Evolutionary conservation across 2,888 invertebrate species (phyloP).

Genomic region (Petrophora chlorosata): DNA sequence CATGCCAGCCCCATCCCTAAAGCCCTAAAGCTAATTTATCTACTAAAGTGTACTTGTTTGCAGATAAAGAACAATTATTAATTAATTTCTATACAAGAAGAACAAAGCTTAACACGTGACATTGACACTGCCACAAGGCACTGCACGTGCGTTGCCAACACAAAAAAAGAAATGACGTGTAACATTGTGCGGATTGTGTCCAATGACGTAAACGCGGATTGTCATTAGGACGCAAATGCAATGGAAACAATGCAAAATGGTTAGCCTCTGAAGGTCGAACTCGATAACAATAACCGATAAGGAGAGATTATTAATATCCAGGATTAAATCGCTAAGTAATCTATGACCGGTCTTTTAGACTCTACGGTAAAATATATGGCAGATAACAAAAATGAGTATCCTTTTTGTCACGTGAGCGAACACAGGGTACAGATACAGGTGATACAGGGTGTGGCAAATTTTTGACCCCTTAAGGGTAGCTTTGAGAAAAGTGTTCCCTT

Average conservation of each 20-base stretch:
- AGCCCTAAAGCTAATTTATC: too few species aligned
- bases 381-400: not conserved
- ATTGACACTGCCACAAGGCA: constrained; percentile 10
- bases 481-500: too few species aligned
- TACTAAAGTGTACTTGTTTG: too few species aligned
- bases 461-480: too few species aligned
- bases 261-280: constrained; percentile 28
- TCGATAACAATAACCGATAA: constrained; percentile 27
- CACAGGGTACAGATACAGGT: too few species aligned
- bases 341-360: constrained; percentile 3
- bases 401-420: not conserved
- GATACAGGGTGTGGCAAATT: too few species aligned
- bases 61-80: too few species aligned
- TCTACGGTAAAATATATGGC: not conserved
- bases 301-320: constrained; percentile 21
- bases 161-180: constrained; percentile 4
- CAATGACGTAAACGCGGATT: constrained; percentile 18
- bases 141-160: constrained; percentile 8
- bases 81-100: not conserved
- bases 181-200: not conserved
- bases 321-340: constrained; percentile 14
- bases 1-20: too few species aligned
- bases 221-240: constrained; percentile 30
- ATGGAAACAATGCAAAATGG: constrained; percentile 29
- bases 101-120: constrained; percentile 4